Evolutionary conservation across 2,888 invertebrate species (phyloP), one percentile per base, ranked within the genome.

Genomic region (Pristionchus fissidentatus): DNA sequence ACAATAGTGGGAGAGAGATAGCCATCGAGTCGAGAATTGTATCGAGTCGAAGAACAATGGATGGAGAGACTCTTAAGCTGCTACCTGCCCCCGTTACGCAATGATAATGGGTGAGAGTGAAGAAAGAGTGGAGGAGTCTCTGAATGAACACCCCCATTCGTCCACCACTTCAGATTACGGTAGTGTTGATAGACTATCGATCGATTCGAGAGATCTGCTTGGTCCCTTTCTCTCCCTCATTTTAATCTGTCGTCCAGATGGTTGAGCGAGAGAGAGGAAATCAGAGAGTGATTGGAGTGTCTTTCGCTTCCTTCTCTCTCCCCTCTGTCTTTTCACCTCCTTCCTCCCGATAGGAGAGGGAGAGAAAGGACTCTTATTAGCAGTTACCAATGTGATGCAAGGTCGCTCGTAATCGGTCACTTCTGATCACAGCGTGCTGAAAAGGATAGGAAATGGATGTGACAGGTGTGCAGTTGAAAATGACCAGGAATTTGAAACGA

Each of bases 71-170:
- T 35, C 52, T 52, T 52, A 77, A 77, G 46, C 52, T 32, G 4
- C 41, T 4, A 49, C 19, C 10, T 49, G 10, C 13, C 19, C 10
- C 52, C 32, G 73, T 77, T 77, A 77, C 77, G 77, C 77, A 77
- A 77, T 77, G 77, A 77, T 77, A 77, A 77, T 77, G 77, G 77
- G 52, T 77, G 77, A 35, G 70, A 70, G n/a, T n/a, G n/a, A n/a
- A n/a, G n/a, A n/a, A n/a, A 29, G 32, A 77, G 7, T 49, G 49
- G 5, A 7, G 1, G 13, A 43, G 4, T 55, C 10, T 3, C 55
- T 55, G 55, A 5, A 10, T 19, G 19, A 29, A 10, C 26, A 57
- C 3, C 1, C 1, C 29, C 2, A 57, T 57, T 29, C 29, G 26
- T 15, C 15, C 10, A 0, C n/a, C n/a, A n/a, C n/a, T n/a, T n/a